Base-by-base conservation (phyloP, 2,797 vertebrate species). In the Galaxias olidus region DNA sequence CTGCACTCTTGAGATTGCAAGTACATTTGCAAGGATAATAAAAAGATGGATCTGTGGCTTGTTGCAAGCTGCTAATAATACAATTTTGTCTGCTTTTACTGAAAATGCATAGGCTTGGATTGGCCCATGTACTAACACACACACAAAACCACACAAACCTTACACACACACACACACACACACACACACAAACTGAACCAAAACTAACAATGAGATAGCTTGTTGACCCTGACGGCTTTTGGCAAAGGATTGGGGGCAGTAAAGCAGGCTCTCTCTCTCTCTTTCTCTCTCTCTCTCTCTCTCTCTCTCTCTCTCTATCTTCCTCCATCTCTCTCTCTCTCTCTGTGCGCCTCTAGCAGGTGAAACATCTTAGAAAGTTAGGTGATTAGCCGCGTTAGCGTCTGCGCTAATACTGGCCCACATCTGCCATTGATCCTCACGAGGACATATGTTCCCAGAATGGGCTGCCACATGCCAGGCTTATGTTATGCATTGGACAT, bases 341-440 rank as follows among this genome's bases (percentile, higher is more conserved):
- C 0, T 12, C 14, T 17, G n/a, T n/a, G n/a, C 30, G 20, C 43
- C 17, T 56, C 47, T 57, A 30, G 69, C 46, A 66, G 69, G 18
- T 65, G 75, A 78, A 79, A 80, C 80, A 79, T 84, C 80, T 89
- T 86, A 87, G 79, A 89, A 87, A 88, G 85, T 88, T 78, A 82
- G 78, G 72, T 53, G 76, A 84, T 90, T 86, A 89, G 81, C 77
- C 20, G 55, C 0, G 79, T 83, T 78, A 82, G 75, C 12, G 67
- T 71, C 71, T 30, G 52, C 74, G 77, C 82, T 90, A 88, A 87
- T 80, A 75, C 86, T 81, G 77, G 78, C 84, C 75, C 73, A 70
- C 82, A 84, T 87, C 83, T 84, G 76, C 74, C 76, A 81, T 66
- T 87, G 80, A 91, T 86, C 86, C 83, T 80, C 67, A 71, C 72